Evolutionary conservation across 2,888 invertebrate genomes (phyloP).

Genomic region (Elysia crispata): DNA sequence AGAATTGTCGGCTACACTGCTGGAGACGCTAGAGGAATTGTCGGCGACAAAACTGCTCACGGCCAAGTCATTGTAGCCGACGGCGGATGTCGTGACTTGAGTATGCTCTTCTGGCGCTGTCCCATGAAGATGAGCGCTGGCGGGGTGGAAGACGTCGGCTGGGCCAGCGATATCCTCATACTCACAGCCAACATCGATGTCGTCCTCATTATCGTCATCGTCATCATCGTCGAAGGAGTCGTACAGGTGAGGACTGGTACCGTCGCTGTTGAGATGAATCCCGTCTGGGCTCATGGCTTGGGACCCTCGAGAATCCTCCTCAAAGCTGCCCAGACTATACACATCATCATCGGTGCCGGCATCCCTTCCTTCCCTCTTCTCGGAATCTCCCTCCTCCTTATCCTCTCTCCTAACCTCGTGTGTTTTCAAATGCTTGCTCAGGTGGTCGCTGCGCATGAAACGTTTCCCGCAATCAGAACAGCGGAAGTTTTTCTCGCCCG

Average conservation of each 20-base stretch:
- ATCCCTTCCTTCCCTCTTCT: too few species aligned
- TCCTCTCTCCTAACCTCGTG: slow-evolving; percentile 79
- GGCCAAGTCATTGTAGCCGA: not conserved
- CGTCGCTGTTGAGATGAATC: not conserved
- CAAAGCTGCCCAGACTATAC: too few species aligned
- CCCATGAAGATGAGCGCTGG: not conserved
- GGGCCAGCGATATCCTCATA: not conserved
- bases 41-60: not conserved
- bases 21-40: not conserved
- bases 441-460: slow-evolving; percentile 94
- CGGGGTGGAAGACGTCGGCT: not conserved
- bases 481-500: slow-evolving; percentile 92
- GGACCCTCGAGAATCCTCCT: not conserved
- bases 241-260: not conserved
- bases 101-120: too few species aligned
- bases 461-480: slow-evolving; percentile 92
- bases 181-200: slow-evolving; percentile 37
- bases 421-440: slow-evolving; percentile 94
- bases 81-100: not conserved
- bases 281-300: not conserved
- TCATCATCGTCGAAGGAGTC: slow-evolving; percentile 3
- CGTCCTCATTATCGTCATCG: slow-evolving; percentile 5
- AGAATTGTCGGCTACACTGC: not conserved
- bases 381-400: not conserved
- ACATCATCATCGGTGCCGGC: too few species aligned